Base-by-base conservation (phyloP, 2,888 invertebrate genomes). In the Linnaemya tessellans region DNA sequence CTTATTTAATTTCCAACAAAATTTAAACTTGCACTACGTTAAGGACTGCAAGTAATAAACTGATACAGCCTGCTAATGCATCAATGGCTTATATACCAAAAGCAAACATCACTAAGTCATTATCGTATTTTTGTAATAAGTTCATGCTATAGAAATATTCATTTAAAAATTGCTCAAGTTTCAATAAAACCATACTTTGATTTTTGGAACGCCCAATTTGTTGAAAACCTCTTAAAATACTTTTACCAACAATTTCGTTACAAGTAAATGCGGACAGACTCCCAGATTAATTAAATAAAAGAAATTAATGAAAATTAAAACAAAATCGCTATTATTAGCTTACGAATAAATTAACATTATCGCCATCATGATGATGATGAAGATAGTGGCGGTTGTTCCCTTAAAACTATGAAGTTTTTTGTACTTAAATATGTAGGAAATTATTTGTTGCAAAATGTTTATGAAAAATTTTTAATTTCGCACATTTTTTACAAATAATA, bases 1-100 rank as follows among this genome's bases (percentile, higher is more conserved):
- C 85, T 88, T 89, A 85, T 89, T 87, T 30, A 70, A 74, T 75
- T 71, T 71, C 64, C 80, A 58, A 70, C 58, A 71, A 86, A 88
- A 46, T 10, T 87, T 88, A 87, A 89, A 89, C 89, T 89, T 88
- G 87, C 88, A 89, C 85, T 71, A 87, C 89, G 87, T 70, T 88
- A 88, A 85, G 87, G 87, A 87, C 68, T 84, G 84, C 85, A 86
- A 84, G 83, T 60, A 87, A 73, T 86, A 80, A 88, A 90, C 90
- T 90, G 90, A 89, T 90, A 88, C 86, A 85, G 60, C 86, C 49
- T 80, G 64, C 25, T 38, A 51, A 8, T 54, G 25, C 35, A 22
- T 30, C 10, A 68, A 49, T 58, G 58, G 84, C 80, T 89, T 90
- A 87, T 90, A 90, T 90, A 89, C 73, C 56, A 64, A 83, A 30